Conservation (phyloP, 2,797 vertebrate species). For the Carcharodon carcharias region DNA sequence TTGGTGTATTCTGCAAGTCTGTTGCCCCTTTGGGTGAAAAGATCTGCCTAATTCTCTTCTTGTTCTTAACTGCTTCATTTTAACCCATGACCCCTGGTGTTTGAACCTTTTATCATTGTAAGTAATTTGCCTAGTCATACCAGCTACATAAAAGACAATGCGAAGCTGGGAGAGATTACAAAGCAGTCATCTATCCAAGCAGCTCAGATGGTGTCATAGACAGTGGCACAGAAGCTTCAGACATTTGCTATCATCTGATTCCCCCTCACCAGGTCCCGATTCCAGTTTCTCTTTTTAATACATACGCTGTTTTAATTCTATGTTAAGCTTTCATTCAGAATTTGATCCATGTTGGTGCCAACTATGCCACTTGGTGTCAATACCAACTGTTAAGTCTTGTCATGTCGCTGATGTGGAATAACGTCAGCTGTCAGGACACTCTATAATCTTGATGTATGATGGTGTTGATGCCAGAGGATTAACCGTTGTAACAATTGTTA, state of each 20-base stretch:
- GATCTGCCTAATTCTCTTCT: neutral
- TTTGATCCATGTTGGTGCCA: neutral
- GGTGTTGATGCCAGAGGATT: slow-evolving; percentile 31
- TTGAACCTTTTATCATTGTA: neutral
- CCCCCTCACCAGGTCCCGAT: neutral
- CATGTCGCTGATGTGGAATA: slow-evolving; percentile 33
- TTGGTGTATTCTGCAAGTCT: neutral
- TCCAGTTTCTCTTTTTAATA: neutral
- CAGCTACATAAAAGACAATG: neutral
- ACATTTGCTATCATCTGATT: neutral
- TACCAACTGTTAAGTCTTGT: neutral
- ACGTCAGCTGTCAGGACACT: neutral
- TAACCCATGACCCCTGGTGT: neutral
- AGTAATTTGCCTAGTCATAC: neutral
- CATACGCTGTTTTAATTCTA: neutral
- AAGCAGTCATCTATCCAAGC: neutral
- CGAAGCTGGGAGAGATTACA: neutral
- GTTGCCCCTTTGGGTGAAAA: neutral
- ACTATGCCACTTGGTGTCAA: neutral
- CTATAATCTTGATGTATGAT: slow-evolving; percentile 27
- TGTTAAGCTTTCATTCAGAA: neutral
- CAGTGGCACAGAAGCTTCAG: neutral
- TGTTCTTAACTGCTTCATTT: neutral
- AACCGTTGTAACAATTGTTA: neutral
- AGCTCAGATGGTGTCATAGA: neutral